Evolutionary conservation across 2,888 invertebrate species (phyloP).

Genomic region (Pseudococcus viburni): DNA sequence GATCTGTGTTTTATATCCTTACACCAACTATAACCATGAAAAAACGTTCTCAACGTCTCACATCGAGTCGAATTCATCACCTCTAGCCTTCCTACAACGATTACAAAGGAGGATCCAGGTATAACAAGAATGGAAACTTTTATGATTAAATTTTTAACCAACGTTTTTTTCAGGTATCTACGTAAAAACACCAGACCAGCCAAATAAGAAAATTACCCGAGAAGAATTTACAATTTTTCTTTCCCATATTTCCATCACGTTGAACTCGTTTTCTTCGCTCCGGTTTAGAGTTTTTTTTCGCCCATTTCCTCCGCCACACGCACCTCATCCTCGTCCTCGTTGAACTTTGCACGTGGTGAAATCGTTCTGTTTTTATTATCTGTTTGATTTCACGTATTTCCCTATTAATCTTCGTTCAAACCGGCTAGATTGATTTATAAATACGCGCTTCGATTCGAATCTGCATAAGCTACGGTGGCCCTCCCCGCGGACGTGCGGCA

Average conservation of each 20-base stretch:
- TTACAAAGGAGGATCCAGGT: neutral
- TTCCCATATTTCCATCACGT: slow-evolving; percentile 8
- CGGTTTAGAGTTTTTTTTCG: neutral
- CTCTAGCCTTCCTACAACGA: neutral
- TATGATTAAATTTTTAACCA: slow-evolving; percentile 31
- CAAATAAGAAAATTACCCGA: slow-evolving; percentile 24
- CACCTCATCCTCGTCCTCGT: neutral
- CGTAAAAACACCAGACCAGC: neutral
- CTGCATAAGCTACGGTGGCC: neutral
- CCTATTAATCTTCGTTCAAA: slow-evolving; percentile 37
- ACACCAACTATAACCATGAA: neutral
- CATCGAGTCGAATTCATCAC: neutral
- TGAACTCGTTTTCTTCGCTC: neutral
- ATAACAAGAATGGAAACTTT: neutral
- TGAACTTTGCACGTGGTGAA: neutral
- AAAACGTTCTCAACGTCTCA: neutral
- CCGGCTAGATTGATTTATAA: slow-evolving; percentile 27
- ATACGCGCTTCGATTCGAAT: neutral
- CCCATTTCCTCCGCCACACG: neutral
- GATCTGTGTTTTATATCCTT: too few relatives aligned
- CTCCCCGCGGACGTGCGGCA: neutral
- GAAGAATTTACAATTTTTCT: slow-evolving; percentile 35
- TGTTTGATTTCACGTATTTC: slow-evolving; percentile 18
- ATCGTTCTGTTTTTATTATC: slow-evolving; percentile 1
- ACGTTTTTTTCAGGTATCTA: neutral